Conservation (phyloP, 64 coral and sea anemone genomes). For the Montipora capricornis region DNA sequence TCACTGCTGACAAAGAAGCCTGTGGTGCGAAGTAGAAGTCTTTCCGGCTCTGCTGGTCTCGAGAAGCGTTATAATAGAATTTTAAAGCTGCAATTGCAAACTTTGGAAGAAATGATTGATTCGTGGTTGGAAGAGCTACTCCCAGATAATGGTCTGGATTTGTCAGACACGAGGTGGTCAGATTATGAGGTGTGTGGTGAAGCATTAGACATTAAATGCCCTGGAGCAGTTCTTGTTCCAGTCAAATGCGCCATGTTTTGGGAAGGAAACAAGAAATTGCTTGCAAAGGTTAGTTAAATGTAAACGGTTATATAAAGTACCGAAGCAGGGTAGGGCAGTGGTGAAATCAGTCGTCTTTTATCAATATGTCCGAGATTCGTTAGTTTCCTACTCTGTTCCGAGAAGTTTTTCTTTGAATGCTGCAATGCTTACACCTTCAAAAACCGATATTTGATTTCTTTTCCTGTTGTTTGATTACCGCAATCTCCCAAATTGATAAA, state of each 20-base stretch:
- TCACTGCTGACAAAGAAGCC: background rate
- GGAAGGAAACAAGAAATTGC: conserved; percentile 47
- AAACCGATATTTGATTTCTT: too few relatives aligned
- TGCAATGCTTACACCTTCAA: too few relatives aligned
- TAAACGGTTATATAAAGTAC: too few relatives aligned
- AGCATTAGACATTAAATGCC: conserved; percentile 38
- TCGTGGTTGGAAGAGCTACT: conserved; percentile 58
- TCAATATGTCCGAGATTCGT: too few relatives aligned
- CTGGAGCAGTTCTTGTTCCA: conserved; percentile 62
- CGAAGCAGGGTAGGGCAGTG: background rate
- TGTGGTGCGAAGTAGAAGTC: conserved; percentile 49
- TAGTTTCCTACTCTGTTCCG: background rate
- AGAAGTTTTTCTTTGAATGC: too few relatives aligned
- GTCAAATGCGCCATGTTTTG: conserved; percentile 55
- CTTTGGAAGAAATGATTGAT: conserved; percentile 79
- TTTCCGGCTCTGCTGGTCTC: conserved; percentile 40
- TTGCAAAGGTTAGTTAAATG: conserved; percentile 79
- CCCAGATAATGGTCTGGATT: conserved; percentile 48
- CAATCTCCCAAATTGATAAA: too few relatives aligned
- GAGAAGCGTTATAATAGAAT: conserved; percentile 81
- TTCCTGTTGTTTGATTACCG: too few relatives aligned
- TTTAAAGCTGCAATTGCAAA: conserved; percentile 77
- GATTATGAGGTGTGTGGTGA: conserved; percentile 80
- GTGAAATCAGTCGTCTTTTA: too few relatives aligned
- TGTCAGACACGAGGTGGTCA: conserved; percentile 75